A percentile compares a stretch with the other conserved stretches of the same genome.
Evolutionary conservation across 23 tunicate genomes (phyloP).

Genomic region (Ciona savignyi): DNA sequence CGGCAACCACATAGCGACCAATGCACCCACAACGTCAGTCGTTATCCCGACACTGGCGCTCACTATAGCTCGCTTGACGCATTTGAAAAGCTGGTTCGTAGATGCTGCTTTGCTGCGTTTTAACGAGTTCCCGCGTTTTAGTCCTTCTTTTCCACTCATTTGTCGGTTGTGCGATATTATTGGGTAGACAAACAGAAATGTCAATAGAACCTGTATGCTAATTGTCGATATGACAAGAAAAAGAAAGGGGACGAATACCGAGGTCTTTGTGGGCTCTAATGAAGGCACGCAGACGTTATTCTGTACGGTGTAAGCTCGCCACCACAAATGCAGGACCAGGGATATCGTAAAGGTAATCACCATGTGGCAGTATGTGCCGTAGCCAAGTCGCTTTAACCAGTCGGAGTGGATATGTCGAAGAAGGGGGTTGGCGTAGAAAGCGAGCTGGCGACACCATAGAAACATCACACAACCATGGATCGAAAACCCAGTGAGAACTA

Average conservation of each 20-base stretch:
- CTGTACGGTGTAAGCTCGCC: not conserved
- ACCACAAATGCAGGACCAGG: not conserved
- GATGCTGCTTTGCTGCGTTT: too few species aligned
- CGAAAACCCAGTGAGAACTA: not conserved
- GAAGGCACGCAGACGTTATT: not conserved
- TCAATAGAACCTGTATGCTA: not conserved
- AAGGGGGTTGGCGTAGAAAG: not conserved
- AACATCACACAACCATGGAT: too few species aligned
- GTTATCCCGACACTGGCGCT: slow-evolving; percentile 41
- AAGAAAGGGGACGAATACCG: not conserved
- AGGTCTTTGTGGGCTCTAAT: not conserved
- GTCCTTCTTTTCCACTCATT: not conserved
- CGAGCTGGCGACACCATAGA: not conserved
- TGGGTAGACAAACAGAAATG: slow-evolving; percentile 3
- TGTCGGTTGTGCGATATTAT: not conserved
- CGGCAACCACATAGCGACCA: slow-evolving; percentile 23
- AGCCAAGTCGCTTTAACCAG: not conserved
- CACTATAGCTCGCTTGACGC: slow-evolving; percentile 16
- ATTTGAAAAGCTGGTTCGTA: slow-evolving; percentile 13
- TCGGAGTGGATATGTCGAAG: not conserved
- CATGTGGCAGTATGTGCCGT: not conserved
- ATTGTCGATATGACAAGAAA: not conserved
- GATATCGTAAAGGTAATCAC: not conserved
- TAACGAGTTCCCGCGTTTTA: too few species aligned
- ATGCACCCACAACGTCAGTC: slow-evolving; percentile 34